These are phyloP conservation scores for Carlito syrichta DNA, from an alignment of 2,113 vertebrate species.

Conservation along the genomic window DNA sequence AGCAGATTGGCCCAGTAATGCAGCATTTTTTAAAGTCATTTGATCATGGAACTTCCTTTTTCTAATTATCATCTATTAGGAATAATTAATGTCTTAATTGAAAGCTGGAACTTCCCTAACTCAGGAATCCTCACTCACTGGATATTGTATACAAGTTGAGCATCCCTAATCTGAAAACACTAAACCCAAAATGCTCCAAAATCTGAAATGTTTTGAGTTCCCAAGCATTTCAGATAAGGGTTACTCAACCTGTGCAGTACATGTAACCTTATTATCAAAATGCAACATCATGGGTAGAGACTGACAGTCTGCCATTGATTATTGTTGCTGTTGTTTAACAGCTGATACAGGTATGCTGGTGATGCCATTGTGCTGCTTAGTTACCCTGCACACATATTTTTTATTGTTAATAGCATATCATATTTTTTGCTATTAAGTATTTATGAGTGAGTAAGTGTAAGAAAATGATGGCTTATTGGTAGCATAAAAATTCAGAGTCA, in stretches of 20 bases:
- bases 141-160: background rate
- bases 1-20: too few relatives aligned
- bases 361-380: too few relatives aligned
- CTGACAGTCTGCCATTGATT: too few relatives aligned
- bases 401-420: too few relatives aligned
- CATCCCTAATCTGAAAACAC: background rate
- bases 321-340: too few relatives aligned
- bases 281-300: too few relatives aligned
- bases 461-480: background rate
- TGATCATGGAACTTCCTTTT: background rate
- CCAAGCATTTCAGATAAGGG: background rate
- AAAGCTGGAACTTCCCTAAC: background rate
- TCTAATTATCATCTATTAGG: background rate
- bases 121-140: background rate
- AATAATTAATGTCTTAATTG: background rate
- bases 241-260: background rate
- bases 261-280: too few relatives aligned
- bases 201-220: background rate
- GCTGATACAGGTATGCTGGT: too few relatives aligned
- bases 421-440: too few relatives aligned
- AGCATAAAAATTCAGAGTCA: background rate
- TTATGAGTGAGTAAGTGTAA: background rate
- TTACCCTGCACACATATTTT: too few relatives aligned
- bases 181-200: background rate
- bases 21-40: background rate